A percentile compares a stretch with the other conserved stretches of the same genome.
Conservation (phyloP, 1,140 invertebrate species). For the Listronotus bonariensis region DNA sequence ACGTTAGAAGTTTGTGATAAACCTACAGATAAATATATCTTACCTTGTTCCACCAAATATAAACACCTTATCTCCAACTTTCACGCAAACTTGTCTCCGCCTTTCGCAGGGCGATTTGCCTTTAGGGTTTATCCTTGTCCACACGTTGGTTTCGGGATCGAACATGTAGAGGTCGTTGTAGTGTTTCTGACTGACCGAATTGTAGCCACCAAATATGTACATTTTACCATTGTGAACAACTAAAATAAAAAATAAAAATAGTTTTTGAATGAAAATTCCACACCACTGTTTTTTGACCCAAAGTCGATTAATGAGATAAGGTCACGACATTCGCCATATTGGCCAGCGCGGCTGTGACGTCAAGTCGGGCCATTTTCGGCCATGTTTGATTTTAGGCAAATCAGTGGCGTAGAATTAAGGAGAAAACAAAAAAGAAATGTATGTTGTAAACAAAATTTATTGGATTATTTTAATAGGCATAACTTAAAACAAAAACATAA, state of each 20-base stretch:
- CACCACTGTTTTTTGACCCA: too few relatives aligned
- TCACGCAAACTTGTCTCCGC: conserved; percentile 77
- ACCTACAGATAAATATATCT: conserved; percentile 16
- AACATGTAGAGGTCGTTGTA: conserved; percentile 83
- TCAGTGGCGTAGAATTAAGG: too few relatives aligned
- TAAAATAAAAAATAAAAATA: conserved; percentile 56
- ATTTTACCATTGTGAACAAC: conserved; percentile 76
- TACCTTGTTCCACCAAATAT: conserved; percentile 87
- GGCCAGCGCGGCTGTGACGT: too few relatives aligned
- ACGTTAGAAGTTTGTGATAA: not conserved
- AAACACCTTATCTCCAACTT: conserved; percentile 72
- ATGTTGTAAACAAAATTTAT: too few relatives aligned
- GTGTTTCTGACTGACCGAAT: conserved; percentile 73
- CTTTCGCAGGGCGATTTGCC: conserved; percentile 70
- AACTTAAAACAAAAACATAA: too few relatives aligned
- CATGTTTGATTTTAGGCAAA: too few relatives aligned
- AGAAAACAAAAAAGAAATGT: too few relatives aligned
- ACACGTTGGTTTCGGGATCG: conserved; percentile 64
- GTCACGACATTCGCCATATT: too few relatives aligned
- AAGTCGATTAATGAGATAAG: too few relatives aligned
- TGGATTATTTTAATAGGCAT: too few relatives aligned
- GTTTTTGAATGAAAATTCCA: too few relatives aligned
- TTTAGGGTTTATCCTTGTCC: conserved; percentile 65
- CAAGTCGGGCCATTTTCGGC: too few relatives aligned
- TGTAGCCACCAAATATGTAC: conserved; percentile 89